Conservation (phyloP, 1,140 invertebrate genomes). For the Aphis gossypii region DNA sequence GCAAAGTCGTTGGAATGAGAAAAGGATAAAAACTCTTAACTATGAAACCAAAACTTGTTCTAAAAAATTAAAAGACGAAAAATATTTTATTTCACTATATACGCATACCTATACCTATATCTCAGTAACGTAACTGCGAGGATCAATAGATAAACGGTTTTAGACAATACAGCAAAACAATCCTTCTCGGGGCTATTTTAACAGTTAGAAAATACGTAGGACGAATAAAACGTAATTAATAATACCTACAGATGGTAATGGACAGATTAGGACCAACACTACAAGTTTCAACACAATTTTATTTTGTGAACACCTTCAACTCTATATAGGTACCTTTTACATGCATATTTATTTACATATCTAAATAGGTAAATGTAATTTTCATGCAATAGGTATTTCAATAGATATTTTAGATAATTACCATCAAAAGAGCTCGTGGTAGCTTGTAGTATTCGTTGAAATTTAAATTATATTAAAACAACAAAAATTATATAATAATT, state of each 20-base stretch:
- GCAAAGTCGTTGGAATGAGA: background rate
- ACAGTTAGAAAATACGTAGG: background rate
- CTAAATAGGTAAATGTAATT: no score
- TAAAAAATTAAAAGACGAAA: background rate
- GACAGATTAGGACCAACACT: background rate
- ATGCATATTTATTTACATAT: no score
- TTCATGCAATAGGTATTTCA: background rate
- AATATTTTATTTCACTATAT: constrained; percentile 7
- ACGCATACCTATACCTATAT: background rate
- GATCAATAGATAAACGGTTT: constrained; percentile 22
- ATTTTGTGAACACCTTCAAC: background rate
- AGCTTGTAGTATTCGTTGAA: background rate
- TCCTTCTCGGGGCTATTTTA: background rate
- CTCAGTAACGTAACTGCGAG: background rate
- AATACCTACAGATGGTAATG: background rate
- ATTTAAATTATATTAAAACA: background rate
- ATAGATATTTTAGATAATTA: background rate
- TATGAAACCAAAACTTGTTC: background rate
- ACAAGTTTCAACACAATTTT: background rate
- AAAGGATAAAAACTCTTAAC: constrained; percentile 5
- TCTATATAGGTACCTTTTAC: background rate
- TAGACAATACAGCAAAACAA: background rate
- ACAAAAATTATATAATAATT: background rate
- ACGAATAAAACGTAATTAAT: background rate
- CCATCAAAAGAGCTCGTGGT: background rate